Evolutionary conservation across 2,888 invertebrate species (phyloP), one percentile per base, ranked within the genome.

Genomic region (Chouioia cunea): DNA sequence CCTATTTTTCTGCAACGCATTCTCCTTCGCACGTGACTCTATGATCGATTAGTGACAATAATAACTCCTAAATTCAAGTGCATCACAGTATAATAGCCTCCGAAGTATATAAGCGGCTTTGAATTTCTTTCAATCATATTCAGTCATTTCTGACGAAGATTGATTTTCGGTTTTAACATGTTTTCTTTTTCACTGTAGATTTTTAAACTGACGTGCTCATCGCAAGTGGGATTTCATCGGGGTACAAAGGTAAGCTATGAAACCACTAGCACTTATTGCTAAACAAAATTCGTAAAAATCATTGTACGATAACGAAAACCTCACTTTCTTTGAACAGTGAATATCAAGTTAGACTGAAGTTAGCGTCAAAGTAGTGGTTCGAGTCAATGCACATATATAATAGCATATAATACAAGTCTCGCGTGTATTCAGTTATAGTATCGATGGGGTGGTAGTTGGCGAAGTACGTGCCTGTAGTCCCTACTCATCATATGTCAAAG

Each of bases 1-100:
- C 63, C 52, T 57, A 57, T 47, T 62, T 27, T 53, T 27, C 44
- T n/a, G 27, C 69, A 20, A 43, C 48, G 54, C 58, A 59, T 36
- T 43, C 36, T 50, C 48, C 16, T 46, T 23, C 56, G 52, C n/a
- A 12, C 16, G 43, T 36, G 18, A 18, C 48, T 76, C 74, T 74
- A 23, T 64, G 54, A 70, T 64, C 70, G 59, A 70, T 70, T 70
- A 70, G 60, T 43, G 70, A 27, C 18, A 50, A 60, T 70, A 54
- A 70, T 65, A 60, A 50, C 60, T 47, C 52, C 52, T 36, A 52
- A 53, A 20, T 46, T 1, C 18, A 52, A 3, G 6, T 18, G 15
- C n/a, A 15, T 4, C 44, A 6, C 6, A 4, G n/a, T 46, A n/a
- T 59, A 27, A 60, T 54, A 20, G 47, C 53, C 46, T 43, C 50